Evolutionary conservation across 2,797 vertebrate species (phyloP).

Genomic region (Malurus leucopterus): DNA sequence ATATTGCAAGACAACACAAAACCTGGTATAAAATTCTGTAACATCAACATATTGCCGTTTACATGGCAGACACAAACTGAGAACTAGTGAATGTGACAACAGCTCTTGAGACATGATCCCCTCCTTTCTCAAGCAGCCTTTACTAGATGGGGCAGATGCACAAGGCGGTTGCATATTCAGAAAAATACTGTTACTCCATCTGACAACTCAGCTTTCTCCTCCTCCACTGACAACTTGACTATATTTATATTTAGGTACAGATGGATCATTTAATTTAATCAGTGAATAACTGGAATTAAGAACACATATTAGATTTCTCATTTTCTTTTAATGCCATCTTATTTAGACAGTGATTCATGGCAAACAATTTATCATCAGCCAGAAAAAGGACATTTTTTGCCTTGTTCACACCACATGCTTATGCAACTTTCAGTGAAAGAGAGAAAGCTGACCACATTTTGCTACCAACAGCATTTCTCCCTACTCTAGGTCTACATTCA

Average conservation of each 20-base stretch:
- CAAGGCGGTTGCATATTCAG: not conserved
- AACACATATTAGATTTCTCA: not conserved
- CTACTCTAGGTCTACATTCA: not conserved
- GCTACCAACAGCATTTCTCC: not conserved
- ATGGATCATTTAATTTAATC: conserved; percentile 3
- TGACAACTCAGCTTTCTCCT: not conserved
- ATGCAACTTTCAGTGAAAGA: not conserved
- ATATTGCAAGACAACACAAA: not conserved
- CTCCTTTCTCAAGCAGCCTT: not conserved
- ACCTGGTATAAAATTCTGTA: not conserved
- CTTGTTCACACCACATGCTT: not conserved
- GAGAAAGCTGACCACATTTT: not conserved
- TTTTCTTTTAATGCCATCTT: not conserved
- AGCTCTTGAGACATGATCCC: not conserved
- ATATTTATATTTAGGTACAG: not conserved
- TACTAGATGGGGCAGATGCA: not conserved
- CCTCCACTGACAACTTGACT: not conserved
- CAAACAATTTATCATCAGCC: not conserved
- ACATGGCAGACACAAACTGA: not conserved
- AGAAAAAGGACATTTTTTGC: not conserved
- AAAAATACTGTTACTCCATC: not conserved
- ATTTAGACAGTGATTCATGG: not conserved
- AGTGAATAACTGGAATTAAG: not conserved
- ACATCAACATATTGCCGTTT: not conserved
- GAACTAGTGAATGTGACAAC: not conserved